Evolutionary conservation across 2,888 invertebrate genomes (phyloP), one percentile per base, ranked within the genome.

Genomic region (Agrochola circellaris): DNA sequence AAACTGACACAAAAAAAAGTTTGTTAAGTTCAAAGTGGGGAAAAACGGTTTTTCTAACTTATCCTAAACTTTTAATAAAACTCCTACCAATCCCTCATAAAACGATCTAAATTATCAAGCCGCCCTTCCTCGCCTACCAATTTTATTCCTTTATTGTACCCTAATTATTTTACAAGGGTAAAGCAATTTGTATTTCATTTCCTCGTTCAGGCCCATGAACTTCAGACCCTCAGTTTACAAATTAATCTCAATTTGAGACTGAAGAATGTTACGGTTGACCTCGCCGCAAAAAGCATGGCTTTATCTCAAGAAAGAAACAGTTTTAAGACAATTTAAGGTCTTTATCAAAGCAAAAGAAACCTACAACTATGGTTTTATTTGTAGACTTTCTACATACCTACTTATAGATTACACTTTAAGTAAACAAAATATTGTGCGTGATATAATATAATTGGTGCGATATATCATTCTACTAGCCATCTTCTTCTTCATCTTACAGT

Each of bases 171-270:
- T 61, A 83, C 79, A 69, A 81, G 48, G 66, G 62, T 79, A 77
- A 71, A 61, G 73, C 77, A 79, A 79, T 87, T 87, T 85, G 77
- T 83, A 76, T 76, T 87, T 87, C 70, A 81, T 85, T 86, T 85
- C 79, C 72, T 54, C 78, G 77, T 82, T 85, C 78, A 73, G 73
- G 73, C 60, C 30, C 85, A 87, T 86, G 77, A 81, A 87, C 74
- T 77, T 70, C 17, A 66, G 74, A 70, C 51, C 67, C 71, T 76
- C 62, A 75, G 79, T 75, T 61, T 75, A 81, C 66, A 75, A 87
- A 87, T 87, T 83, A 74, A 85, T 87, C 87, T 77, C 77, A 87
- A 85, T 73, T 87, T 83, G 51, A 38, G 64, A 51, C 64, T 75
- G 56, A 73, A 77, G 73, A 81, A 81, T 70, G 61, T 60, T 54